phyloP scores from a whole-genome alignment of 2,113 vertebrate genomes.

The Oryzias melastigma region DNA sequence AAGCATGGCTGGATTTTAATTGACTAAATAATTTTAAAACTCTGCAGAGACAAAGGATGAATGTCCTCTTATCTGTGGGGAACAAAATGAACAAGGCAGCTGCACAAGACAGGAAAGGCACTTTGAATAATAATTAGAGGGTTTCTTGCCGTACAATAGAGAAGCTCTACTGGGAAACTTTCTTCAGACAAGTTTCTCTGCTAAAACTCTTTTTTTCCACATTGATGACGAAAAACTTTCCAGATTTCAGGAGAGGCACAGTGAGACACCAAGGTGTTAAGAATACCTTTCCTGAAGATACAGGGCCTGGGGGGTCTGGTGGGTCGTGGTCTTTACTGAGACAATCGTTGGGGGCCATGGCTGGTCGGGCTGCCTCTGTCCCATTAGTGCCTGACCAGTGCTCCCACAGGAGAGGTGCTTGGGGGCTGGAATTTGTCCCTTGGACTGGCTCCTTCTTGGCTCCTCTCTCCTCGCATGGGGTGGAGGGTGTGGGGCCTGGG shows the following conservation, averaged over 20 bases:
- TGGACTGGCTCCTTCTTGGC: too few species aligned
- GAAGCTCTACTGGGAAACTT: conserved; percentile 51
- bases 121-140: conserved; percentile 26
- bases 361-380: too few species aligned
- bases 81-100: conserved; percentile 56
- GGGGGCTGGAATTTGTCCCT: too few species aligned
- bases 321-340: too few species aligned
- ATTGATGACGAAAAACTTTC: conserved; percentile 37
- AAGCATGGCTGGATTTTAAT: conserved; percentile 62
- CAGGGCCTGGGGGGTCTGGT: too few species aligned
- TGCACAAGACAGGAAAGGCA: conserved; percentile 29
- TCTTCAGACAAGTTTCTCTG: conserved; percentile 53
- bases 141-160: conserved; percentile 26
- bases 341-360: too few species aligned
- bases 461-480: too few species aligned
- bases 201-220: conserved; percentile 26
- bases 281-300: too few species aligned
- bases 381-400: too few species aligned
- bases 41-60: conserved; percentile 68
- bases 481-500: too few species aligned
- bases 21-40: conserved; percentile 68
- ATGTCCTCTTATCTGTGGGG: conserved; percentile 62
- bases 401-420: too few species aligned
- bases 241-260: conserved; percentile 28
- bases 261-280: conserved; percentile 14